A percentile compares a stretch with the other conserved stretches of the same genome.
phyloP scores from a whole-genome alignment of 2,797 vertebrate species.

The Holocentrus rufus region DNA sequence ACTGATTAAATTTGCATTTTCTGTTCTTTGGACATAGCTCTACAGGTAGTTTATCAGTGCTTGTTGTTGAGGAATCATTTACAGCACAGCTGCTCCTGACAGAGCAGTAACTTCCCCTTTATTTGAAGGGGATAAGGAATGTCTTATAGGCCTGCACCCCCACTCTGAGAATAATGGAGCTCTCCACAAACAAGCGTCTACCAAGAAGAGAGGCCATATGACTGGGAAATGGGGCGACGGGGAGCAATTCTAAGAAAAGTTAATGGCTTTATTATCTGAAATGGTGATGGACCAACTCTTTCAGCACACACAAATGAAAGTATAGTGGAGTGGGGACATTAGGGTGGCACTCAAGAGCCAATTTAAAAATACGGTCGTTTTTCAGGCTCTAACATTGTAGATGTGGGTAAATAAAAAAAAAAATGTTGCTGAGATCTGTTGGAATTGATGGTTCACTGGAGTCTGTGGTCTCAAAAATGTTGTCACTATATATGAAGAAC shows the following conservation, averaged over 20 bases:
- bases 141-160: slow-evolving; percentile 34
- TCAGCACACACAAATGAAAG: slow-evolving; percentile 47
- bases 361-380: slow-evolving; percentile 37
- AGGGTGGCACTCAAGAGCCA: slow-evolving; percentile 47
- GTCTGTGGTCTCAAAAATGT: slow-evolving; percentile 1
- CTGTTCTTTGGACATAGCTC: slow-evolving; percentile 8
- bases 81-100: slow-evolving; percentile 59
- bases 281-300: slow-evolving; percentile 51
- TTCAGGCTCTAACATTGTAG: slow-evolving; percentile 22
- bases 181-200: slow-evolving; percentile 62
- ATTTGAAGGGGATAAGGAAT: slow-evolving; percentile 51
- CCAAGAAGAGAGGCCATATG: slow-evolving; percentile 45
- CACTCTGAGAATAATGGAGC: slow-evolving; percentile 51
- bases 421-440: slow-evolving; percentile 1
- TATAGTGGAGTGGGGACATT: slow-evolving; percentile 45
- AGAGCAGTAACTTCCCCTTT: slow-evolving; percentile 37
- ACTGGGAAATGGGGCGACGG: slow-evolving; percentile 36
- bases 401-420: not conserved
- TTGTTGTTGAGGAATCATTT: slow-evolving; percentile 36
- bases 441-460: not conserved
- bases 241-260: slow-evolving; percentile 63
- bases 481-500: slow-evolving; percentile 8
- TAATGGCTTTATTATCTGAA: slow-evolving; percentile 67
- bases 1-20: not conserved
- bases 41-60: slow-evolving; percentile 24